Conservation (phyloP, 2,888 invertebrate genomes). For the Alloscopus bannaensis region DNA sequence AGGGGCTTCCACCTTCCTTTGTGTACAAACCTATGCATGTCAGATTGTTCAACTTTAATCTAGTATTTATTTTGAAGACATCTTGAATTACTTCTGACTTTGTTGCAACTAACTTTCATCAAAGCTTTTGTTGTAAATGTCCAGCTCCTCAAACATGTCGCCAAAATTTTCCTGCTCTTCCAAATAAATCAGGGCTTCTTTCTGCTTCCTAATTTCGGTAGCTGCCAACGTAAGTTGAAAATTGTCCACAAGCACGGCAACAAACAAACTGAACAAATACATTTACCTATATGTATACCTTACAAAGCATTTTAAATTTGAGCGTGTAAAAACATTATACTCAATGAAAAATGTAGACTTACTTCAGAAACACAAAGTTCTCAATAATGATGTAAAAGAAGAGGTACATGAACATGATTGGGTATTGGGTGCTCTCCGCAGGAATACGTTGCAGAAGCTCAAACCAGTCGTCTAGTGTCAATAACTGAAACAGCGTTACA, state of each 20-base stretch:
- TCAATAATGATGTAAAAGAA: constrained; percentile 74
- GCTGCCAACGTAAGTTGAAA: constrained; percentile 74
- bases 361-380: constrained; percentile 74
- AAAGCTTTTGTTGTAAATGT: neutral
- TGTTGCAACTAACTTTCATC: neutral
- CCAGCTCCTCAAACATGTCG: constrained; percentile 41
- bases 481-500: constrained; percentile 76
- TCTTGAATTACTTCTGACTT: neutral
- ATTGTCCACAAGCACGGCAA: constrained; percentile 75
- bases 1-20: constrained; percentile 6
- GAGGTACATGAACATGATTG: constrained; percentile 74
- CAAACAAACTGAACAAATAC: constrained; percentile 74
- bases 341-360: constrained; percentile 11
- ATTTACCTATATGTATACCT: no score
- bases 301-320: constrained; percentile 5
- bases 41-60: neutral
- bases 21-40: neutral
- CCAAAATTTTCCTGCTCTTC: constrained; percentile 52
- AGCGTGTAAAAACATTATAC: neutral
- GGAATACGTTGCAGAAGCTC: constrained; percentile 39
- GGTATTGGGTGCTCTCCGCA: constrained; percentile 29
- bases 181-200: constrained; percentile 38
- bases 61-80: neutral
- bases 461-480: constrained; percentile 75
- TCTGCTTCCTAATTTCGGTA: constrained; percentile 64